These are phyloP conservation scores for Naja naja DNA, from an alignment of 2,113 vertebrate genomes.

Conservation along the genomic window DNA sequence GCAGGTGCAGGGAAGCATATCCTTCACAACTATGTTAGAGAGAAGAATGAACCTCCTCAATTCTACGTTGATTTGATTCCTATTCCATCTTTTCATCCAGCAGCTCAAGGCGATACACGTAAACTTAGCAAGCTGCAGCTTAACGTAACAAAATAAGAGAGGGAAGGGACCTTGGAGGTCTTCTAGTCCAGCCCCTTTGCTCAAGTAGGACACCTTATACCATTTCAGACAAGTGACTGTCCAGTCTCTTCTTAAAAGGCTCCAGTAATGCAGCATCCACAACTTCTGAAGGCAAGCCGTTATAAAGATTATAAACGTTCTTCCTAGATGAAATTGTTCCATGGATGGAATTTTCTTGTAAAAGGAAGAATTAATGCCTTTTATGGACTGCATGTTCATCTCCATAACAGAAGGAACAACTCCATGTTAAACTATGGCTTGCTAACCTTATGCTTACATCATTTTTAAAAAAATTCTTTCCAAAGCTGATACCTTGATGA, in stretches of 20 bases:
- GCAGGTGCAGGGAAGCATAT: neutral
- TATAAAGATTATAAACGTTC: neutral
- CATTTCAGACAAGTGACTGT: neutral
- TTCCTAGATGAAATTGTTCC: neutral
- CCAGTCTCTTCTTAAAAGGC: neutral
- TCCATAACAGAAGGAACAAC: neutral
- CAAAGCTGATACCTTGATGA: slow-evolving; percentile 12
- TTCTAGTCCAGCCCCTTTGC: neutral
- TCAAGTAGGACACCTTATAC: neutral
- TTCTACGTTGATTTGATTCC: neutral
- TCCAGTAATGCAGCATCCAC: neutral
- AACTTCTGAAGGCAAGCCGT: neutral
- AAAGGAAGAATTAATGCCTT: neutral
- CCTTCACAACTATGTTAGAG: slow-evolving; percentile 19
- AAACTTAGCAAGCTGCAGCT: neutral
- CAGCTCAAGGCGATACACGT: neutral
- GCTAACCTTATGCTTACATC: neutral
- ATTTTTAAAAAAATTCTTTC: slow-evolving; percentile 15
- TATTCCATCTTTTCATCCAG: neutral
- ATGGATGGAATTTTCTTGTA: neutral
- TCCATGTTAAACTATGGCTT: neutral
- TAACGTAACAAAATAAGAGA: neutral
- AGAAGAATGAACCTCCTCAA: neutral
- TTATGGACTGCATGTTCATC: neutral
- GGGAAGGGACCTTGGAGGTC: neutral